These are phyloP conservation scores for Polymixis lichenea DNA, from an alignment of 2,888 invertebrate species.

Conservation along the genomic window DNA sequence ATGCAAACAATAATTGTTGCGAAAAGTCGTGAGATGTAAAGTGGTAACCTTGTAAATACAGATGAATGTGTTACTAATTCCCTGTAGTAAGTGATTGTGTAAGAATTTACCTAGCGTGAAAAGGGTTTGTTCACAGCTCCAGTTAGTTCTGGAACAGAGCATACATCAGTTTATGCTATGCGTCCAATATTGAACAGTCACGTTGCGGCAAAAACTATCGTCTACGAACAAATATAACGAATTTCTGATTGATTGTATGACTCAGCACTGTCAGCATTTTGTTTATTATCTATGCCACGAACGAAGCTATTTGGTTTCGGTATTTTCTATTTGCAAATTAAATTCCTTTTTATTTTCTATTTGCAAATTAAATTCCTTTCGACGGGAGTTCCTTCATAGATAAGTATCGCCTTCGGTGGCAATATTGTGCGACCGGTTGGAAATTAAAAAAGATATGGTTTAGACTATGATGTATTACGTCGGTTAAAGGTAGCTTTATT, in stretches of 20 bases:
- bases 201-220: constrained; percentile 61
- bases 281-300: constrained; percentile 30
- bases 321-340: constrained; percentile 61
- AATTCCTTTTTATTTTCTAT: constrained; percentile 56
- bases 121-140: background rate
- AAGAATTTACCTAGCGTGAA: background rate
- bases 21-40: no score
- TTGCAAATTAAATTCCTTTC: constrained; percentile 60
- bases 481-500: background rate
- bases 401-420: constrained; percentile 13
- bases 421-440: background rate
- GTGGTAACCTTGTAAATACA: background rate
- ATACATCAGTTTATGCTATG: constrained; percentile 2
- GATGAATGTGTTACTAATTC: background rate
- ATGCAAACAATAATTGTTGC: background rate
- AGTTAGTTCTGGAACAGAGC: background rate
- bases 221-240: constrained; percentile 35
- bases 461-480: background rate
- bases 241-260: constrained; percentile 57
- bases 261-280: constrained; percentile 46
- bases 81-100: background rate
- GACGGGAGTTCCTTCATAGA: constrained; percentile 6
- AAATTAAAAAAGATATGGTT: constrained; percentile 20
- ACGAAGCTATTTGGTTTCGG: constrained; percentile 21
- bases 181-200: constrained; percentile 44